phyloP scores from a whole-genome alignment of 92 coral and sea anemone genomes.

The Parazoanthus darwini region DNA sequence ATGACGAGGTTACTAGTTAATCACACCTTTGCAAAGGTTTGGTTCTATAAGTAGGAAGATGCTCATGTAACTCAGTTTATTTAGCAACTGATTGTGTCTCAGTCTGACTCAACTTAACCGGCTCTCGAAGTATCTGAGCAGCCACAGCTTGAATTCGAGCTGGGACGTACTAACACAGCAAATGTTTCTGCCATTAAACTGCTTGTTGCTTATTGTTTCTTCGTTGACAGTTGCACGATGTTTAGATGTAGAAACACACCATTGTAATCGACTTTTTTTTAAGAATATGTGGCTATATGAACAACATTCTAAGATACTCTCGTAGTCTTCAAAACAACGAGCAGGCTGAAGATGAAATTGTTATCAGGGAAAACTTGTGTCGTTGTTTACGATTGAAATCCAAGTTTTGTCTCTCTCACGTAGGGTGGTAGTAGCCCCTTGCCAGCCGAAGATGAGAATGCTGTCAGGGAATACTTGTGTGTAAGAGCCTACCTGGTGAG shows the following conservation, averaged over 20 bases:
- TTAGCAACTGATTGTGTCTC: not conserved
- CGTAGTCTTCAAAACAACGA: too few relatives aligned
- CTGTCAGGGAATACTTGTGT: slow-evolving; percentile 91
- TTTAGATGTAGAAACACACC: too few relatives aligned
- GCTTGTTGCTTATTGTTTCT: too few relatives aligned
- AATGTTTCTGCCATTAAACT: too few relatives aligned
- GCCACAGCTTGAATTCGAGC: not conserved
- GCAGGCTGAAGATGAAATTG: not conserved
- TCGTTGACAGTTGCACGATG: too few relatives aligned
- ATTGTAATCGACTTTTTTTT: too few relatives aligned
- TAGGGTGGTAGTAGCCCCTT: slow-evolving; percentile 92
- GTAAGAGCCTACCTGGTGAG: slow-evolving; percentile 91
- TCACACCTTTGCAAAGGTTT: not conserved
- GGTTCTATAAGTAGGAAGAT: too few relatives aligned
- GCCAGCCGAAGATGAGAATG: slow-evolving; percentile 86
- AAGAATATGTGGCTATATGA: too few relatives aligned
- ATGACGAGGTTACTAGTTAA: too few relatives aligned
- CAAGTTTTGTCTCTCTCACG: not conserved
- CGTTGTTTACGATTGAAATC: not conserved
- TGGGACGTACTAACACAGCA: too few relatives aligned
- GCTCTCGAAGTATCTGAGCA: not conserved
- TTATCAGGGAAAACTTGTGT: not conserved
- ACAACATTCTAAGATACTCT: not conserved
- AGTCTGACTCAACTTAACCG: not conserved
- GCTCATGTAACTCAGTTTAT: too few relatives aligned